These are phyloP conservation scores for Hydrolagus colliei DNA, from an alignment of 2,797 vertebrate species.

Conservation along the genomic window DNA sequence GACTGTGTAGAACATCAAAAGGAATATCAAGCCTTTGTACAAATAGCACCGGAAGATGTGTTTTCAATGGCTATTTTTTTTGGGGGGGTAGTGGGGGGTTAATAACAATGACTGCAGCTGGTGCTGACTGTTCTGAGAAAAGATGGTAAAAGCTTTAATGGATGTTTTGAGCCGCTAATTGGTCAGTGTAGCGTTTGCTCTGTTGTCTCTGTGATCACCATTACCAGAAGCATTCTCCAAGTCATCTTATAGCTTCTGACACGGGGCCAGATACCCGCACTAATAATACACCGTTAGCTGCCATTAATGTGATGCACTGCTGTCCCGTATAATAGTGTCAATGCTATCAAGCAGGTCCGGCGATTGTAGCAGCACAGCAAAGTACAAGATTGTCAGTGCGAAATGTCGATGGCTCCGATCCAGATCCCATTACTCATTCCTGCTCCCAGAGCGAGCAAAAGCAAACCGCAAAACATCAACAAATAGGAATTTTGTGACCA, in stretches of 20 bases:
- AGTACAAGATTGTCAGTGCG: not conserved
- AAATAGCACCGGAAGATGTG: conserved; percentile 28
- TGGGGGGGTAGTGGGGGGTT: not conserved
- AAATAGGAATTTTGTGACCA: too few species aligned
- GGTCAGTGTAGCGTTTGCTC: conserved; percentile 12
- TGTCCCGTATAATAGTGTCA: too few species aligned
- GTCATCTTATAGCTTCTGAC: conserved; percentile 5
- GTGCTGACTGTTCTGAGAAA: conserved; percentile 11
- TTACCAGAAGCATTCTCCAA: not conserved
- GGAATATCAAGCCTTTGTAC: conserved; percentile 10
- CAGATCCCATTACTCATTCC: too few species aligned
- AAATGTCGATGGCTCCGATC: not conserved
- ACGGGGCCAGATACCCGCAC: not conserved
- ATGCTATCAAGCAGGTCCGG: not conserved
- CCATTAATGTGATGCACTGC: not conserved
- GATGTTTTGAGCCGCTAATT: conserved; percentile 22
- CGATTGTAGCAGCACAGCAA: too few species aligned
- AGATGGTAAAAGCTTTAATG: conserved; percentile 26
- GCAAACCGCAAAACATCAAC: too few species aligned
- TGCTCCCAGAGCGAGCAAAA: too few species aligned
- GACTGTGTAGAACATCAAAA: conserved; percentile 16
- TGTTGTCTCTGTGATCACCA: conserved; percentile 2
- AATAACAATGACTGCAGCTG: conserved; percentile 23
- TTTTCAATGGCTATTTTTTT: conserved; percentile 24
- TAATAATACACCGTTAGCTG: not conserved